These are phyloP conservation scores for Enteromius treurensis DNA, from an alignment of 2,797 vertebrate genomes.

Conservation along the genomic window DNA sequence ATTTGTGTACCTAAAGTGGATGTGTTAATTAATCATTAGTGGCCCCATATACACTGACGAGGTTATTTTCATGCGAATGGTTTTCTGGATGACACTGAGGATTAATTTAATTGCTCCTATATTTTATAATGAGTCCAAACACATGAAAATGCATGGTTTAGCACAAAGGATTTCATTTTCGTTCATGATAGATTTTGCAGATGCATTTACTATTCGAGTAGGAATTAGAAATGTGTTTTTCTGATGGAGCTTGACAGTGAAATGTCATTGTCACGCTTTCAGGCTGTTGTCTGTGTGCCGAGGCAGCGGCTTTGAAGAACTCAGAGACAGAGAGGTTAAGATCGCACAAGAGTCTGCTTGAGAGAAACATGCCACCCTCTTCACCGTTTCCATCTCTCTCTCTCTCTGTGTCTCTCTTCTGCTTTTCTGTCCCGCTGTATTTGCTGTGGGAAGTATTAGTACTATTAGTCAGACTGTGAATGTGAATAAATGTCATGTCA, in stretches of 20 bases:
- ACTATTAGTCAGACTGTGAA: constrained; percentile 22
- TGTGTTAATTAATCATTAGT: constrained; percentile 43
- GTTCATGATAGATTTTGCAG: neutral
- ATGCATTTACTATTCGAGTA: neutral
- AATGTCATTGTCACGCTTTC: constrained; percentile 37
- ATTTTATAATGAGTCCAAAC: constrained; percentile 23
- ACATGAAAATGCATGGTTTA: constrained; percentile 30
- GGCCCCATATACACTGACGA: constrained; percentile 3
- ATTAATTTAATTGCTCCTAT: constrained; percentile 30
- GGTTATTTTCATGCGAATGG: constrained; percentile 18
- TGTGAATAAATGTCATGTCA: constrained; percentile 33
- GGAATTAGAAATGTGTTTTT: constrained; percentile 26
- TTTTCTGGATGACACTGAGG: neutral
- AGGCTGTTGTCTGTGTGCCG: constrained; percentile 5
- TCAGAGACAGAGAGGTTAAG: neutral
- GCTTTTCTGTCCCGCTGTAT: neutral
- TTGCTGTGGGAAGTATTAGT: constrained; percentile 18
- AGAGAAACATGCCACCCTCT: constrained; percentile 10
- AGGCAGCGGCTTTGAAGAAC: constrained; percentile 21
- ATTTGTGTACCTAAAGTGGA: constrained; percentile 33
- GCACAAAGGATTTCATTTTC: constrained; percentile 19
- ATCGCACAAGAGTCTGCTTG: neutral
- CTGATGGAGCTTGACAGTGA: constrained; percentile 25
- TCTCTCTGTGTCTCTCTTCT: constrained; percentile 1
- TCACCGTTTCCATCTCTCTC: neutral